A percentile compares a stretch with the other conserved stretches of the same genome.
Conservation (phyloP, 2,888 invertebrate genomes). For the Eristalis tenax region DNA sequence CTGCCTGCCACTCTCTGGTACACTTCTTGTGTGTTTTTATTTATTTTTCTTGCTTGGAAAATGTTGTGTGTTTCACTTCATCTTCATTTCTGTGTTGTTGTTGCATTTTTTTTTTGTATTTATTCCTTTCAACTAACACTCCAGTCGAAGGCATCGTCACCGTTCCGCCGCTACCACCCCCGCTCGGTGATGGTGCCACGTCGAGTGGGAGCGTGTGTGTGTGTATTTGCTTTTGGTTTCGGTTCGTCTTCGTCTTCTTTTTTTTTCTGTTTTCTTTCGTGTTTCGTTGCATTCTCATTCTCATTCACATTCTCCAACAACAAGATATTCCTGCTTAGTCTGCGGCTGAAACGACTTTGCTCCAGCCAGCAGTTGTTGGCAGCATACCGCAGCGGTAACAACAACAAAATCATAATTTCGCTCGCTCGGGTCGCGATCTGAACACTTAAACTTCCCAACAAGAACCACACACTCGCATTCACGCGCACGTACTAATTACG, state of each 20-base stretch:
- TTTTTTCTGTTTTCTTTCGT: conserved; percentile 21
- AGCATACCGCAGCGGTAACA: conserved; percentile 4
- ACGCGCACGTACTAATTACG: not conserved
- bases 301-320: conserved; percentile 53
- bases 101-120: too few relatives aligned
- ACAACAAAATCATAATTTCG: not conserved
- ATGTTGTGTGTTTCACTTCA: conserved; percentile 10
- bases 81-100: not conserved
- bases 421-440: not conserved
- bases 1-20: not conserved
- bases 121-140: not conserved
- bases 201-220: not conserved
- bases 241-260: not conserved
- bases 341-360: conserved; percentile 13
- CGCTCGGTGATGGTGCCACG: not conserved
- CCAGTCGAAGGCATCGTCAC: not conserved
- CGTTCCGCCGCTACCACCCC: not conserved
- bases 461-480: not conserved
- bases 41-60: conserved; percentile 32
- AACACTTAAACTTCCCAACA: too few relatives aligned
- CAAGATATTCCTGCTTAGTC: conserved; percentile 50
- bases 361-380: conserved; percentile 21
- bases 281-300: conserved; percentile 55
- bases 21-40: conserved; percentile 22
- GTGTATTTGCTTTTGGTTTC: conserved; percentile 11